These are phyloP conservation scores for Megalurothrips usitatus DNA, from an alignment of 2,888 invertebrate species.

Conservation along the genomic window DNA sequence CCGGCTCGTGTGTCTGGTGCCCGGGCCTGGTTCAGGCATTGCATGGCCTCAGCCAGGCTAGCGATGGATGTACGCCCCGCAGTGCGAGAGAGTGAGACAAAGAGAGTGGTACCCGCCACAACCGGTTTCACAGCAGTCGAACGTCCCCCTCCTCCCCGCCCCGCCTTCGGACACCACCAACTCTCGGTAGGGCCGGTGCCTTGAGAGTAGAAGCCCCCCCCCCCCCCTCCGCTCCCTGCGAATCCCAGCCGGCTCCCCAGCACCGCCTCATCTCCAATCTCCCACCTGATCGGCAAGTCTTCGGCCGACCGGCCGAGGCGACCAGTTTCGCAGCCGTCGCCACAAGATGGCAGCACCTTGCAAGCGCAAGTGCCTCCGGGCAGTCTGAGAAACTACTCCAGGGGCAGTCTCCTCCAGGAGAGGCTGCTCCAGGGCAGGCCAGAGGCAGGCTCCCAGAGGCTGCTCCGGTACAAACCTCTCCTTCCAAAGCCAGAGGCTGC, in stretches of 20 bases:
- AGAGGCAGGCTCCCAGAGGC: too few relatives aligned
- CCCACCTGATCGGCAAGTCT: background rate
- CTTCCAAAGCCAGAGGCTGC: too few relatives aligned
- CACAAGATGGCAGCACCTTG: too few relatives aligned
- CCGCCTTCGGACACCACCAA: background rate
- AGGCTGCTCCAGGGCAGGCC: too few relatives aligned
- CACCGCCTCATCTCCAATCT: background rate
- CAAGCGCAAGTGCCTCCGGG: background rate
- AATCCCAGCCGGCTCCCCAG: background rate
- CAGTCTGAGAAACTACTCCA: background rate
- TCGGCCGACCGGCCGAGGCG: too few relatives aligned
- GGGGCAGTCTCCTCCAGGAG: background rate
- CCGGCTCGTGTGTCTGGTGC: background rate
- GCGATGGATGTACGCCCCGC: background rate
- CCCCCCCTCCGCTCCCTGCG: background rate
- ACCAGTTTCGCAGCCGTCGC: too few relatives aligned
- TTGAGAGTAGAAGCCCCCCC: background rate
- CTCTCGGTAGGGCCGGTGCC: background rate
- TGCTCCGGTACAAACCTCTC: too few relatives aligned
- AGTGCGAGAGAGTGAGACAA: background rate
- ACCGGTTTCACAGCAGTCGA: background rate
- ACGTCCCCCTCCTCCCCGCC: too few relatives aligned
- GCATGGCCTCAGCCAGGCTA: conserved; percentile 5
- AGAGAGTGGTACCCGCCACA: background rate
- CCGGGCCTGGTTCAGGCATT: conserved; percentile 2